Evolutionary conservation across 2,113 vertebrate species (phyloP).

Genomic region (Xenopus tropicalis): UCB_Xtro_10.0 CM004447.2:54183501-54184000

Average conservation of each 20-base stretch:
- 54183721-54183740: conserved; percentile 29
- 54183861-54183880: conserved; percentile 11
- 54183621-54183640: conserved; percentile 1
- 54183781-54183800: conserved; percentile 29
- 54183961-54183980: no score
- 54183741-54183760: conserved; percentile 24
- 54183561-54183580: no score
- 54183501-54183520: no score
- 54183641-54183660: neutral
- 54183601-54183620: neutral
- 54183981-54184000: no score
- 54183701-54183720: conserved; percentile 12
- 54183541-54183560: no score
- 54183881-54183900: no score
- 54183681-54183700: conserved; percentile 15
- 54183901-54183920: no score
- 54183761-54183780: conserved; percentile 20
- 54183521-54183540: no score
- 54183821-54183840: conserved; percentile 19
- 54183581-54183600: neutral
- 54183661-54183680: conserved; percentile 5
- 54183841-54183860: neutral
- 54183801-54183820: conserved; percentile 8
- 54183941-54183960: no score
- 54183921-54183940: no score